Conservation (phyloP, 2,888 invertebrate genomes). For the Phasia obesa region DNA sequence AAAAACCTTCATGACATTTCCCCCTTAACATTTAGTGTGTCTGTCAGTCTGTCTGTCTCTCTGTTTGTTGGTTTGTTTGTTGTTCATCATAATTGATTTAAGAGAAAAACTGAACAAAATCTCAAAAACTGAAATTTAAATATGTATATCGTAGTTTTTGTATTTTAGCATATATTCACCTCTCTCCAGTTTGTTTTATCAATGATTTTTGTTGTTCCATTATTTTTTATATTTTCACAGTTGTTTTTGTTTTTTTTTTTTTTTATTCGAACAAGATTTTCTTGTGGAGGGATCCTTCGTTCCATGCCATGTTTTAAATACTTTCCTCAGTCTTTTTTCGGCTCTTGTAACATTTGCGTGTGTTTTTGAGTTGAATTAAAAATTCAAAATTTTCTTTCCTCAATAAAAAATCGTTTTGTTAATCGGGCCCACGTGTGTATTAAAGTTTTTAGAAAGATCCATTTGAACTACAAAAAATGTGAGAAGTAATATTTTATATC, state of each 20-base stretch:
- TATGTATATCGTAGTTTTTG: background rate
- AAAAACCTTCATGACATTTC: constrained; percentile 57
- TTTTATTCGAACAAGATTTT: constrained; percentile 1
- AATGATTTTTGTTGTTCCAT: constrained; percentile 53
- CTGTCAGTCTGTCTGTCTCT: too few species aligned
- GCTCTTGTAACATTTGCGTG: constrained; percentile 67
- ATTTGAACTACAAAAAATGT: background rate
- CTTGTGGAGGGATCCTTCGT: constrained; percentile 58
- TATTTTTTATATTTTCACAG: constrained; percentile 12
- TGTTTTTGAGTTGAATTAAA: constrained; percentile 55
- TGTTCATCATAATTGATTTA: background rate
- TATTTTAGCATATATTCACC: constrained; percentile 54
- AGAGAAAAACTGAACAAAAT: constrained; percentile 22
- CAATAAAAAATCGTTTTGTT: constrained; percentile 4
- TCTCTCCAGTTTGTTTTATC: constrained; percentile 54
- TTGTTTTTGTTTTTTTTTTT: background rate
- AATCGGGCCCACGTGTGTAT: background rate
- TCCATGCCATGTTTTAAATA: constrained; percentile 16
- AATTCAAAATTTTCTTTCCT: background rate
- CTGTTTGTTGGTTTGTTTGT: too few species aligned
- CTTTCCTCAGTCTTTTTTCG: constrained; percentile 65
- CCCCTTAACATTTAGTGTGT: constrained; percentile 46
- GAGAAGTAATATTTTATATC: background rate
- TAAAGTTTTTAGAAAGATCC: background rate
- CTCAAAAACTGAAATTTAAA: constrained; percentile 35